Evolutionary conservation across 2,797 vertebrate species (phyloP), one percentile per base, ranked within the genome.

Genomic region (Remorina albescens): DNA sequence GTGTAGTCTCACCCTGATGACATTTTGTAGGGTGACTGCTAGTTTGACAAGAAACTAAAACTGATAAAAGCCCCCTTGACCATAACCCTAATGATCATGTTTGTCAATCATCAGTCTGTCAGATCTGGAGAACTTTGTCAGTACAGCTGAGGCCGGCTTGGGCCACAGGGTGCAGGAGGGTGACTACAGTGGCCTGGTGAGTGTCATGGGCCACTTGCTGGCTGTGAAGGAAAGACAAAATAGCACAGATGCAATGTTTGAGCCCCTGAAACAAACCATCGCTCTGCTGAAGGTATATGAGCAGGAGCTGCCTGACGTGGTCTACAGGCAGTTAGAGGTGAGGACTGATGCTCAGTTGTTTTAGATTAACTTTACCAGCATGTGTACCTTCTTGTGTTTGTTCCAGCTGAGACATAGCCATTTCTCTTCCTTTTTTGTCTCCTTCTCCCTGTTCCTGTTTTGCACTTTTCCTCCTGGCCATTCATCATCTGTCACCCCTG

Each of bases 291-390:
- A 94, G 86, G 83, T 81, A 0, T 98, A 99, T 0, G 94, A 96
- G 51, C 97, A 99, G 76, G 95, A 97, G 49, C 87, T 99, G 53
- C 96, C 98, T 0, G 95, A 96, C 12, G 84, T 93, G 3, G 95
- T 98, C 30, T 94, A 97, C 81, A 95, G 92, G 77, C 97, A 97
- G 64, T 87, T 99, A 46, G 94, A 96, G 96, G 98, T 98, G 46
- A 85, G 68, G 42, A 59, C n/a, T 15, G 51, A 71, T 65, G 25
- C 19, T 76, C 50, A 30, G 64, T 65, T 60, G 18, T 10, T 56
- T 72, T 25, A 12, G 6, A 57, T 78, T 19, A 30, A 16, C 44
- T 67, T 58, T 30, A 46, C 42, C 2, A 18, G 54, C 65, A 34
- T 53, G 72, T 23, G 50, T 37, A 74, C 32, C 26, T 61, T 57